These are phyloP conservation scores for Dorcus parallelipipedus DNA, from an alignment of 2,888 invertebrate species.

Conservation along the genomic window DNA sequence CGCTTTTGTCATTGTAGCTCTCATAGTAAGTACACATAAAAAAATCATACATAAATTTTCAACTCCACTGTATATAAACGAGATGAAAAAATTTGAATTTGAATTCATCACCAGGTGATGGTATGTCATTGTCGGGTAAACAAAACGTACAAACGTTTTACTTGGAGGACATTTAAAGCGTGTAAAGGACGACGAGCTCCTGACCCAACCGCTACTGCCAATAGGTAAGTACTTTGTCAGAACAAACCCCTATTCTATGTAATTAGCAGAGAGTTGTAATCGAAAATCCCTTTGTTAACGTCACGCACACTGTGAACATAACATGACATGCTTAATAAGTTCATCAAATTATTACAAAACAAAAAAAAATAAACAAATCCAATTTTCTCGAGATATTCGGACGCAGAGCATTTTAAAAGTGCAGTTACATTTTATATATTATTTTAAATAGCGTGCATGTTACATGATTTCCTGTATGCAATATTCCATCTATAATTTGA, in stretches of 20 bases:
- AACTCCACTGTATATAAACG: background rate
- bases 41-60: too few relatives aligned
- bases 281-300: constrained; percentile 25
- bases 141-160: constrained; percentile 68
- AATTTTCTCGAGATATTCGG: too few relatives aligned
- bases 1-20: constrained; percentile 69
- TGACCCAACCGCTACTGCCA: constrained; percentile 28
- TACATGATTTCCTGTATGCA: too few relatives aligned
- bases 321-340: too few relatives aligned
- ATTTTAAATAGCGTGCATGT: too few relatives aligned
- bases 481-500: too few relatives aligned
- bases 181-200: constrained; percentile 37
- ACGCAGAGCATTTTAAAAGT: too few relatives aligned
- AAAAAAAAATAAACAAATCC: too few relatives aligned
- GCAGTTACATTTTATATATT: too few relatives aligned
- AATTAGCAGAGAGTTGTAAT: constrained; percentile 25
- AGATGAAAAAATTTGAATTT: constrained; percentile 11
- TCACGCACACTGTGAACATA: constrained; percentile 22
- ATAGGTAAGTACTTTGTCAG: constrained; percentile 31
- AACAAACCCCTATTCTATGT: constrained; percentile 26
- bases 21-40: constrained; percentile 58
- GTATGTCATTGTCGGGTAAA: constrained; percentile 77
- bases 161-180: constrained; percentile 53
- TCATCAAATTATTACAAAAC: too few relatives aligned
- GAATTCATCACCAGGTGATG: constrained; percentile 55